Base-by-base conservation (phyloP, 2,888 invertebrate species). In the Cataglyphis rosenhaueri region DNA sequence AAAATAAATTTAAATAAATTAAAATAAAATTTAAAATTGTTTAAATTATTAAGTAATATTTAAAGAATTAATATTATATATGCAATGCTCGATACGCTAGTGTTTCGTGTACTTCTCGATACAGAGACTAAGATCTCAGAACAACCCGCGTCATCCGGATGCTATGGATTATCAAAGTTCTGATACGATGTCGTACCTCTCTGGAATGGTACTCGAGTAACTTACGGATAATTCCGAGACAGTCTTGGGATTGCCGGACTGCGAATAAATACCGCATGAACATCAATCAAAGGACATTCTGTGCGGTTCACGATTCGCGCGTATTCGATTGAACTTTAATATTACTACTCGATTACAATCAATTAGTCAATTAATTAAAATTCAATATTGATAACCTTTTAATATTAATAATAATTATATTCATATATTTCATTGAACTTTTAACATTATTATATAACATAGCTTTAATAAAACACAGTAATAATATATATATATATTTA, bases 111-210 rank as follows among this genome's bases (percentile, higher is more conserved):
- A 86, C 83, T 64, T 81, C 75, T 70, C 64, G 70, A 62, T 41
- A 61, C 59, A 82, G 59, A 25, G 25, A 25, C 25, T 25, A 25
- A 25, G 25, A 55, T 57, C 66, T 57, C 61, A 52, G 29, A 62
- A 8, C 70, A 64, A 73, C 83, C 74, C 68, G n/a, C 61, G 44
- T 82, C 55, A 21, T 35, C 65, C 78, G 84, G 65, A 87, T 89
- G 52, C 82, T 81, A 64, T 18, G 68, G 75, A 88, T 87, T 84
- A 78, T 62, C 44, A n/a, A 71, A 84, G 81, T 88, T 88, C 89
- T 85, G 68, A 83, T 62, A 5, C 84, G n/a, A 82, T 73, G 70
- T 78, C 59, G 21, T 70, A 65, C 70, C 82, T 65, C 65, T 64
- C 66, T 76, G 44, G 78, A 88, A 87, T 84, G 79, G 52, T 73